A percentile compares a stretch with the other conserved stretches of the same genome.
Conservation (phyloP, 2,888 invertebrate species). For the Spodoptera picta region DNA sequence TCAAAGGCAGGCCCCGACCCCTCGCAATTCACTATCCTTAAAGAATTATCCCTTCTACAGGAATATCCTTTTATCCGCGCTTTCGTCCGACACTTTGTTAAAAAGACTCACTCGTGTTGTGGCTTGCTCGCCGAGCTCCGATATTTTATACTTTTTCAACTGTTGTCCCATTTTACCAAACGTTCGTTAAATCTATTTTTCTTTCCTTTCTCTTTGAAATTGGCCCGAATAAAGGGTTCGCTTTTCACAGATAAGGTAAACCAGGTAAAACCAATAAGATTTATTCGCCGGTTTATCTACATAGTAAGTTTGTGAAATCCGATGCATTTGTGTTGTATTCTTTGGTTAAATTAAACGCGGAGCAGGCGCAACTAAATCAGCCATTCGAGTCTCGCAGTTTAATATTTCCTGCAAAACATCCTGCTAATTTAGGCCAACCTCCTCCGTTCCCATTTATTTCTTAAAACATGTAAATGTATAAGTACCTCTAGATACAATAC, state of each 20-base stretch:
- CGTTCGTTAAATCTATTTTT: conserved; percentile 15
- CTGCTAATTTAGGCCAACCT: conserved; percentile 20
- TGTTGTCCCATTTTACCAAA: conserved; percentile 25
- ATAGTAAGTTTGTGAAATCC: no score
- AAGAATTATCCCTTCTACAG: conserved; percentile 42
- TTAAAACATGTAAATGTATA: conserved; percentile 23
- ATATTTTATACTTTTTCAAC: conserved; percentile 19
- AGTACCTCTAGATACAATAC: conserved; percentile 5
- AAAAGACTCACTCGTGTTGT: conserved; percentile 6
- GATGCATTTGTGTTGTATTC: not conserved
- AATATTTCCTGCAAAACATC: conserved; percentile 14
- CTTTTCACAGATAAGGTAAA: no score
- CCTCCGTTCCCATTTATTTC: conserved; percentile 17
- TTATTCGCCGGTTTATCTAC: no score
- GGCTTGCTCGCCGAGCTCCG: conserved; percentile 1
- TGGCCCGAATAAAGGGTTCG: no score
- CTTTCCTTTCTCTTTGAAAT: conserved; percentile 10
- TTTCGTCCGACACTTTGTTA: conserved; percentile 10
- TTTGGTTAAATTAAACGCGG: not conserved
- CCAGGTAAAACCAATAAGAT: no score
- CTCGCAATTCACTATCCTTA: conserved; percentile 38
- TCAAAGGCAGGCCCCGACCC: conserved; percentile 16
- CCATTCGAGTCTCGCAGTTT: not conserved
- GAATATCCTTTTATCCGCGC: conserved; percentile 27
- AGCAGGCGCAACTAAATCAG: not conserved